Evolutionary conservation across 2,113 vertebrate genomes (phyloP), one percentile per base, ranked within the genome.

Genomic region (Ceyx margarethae): DNA sequence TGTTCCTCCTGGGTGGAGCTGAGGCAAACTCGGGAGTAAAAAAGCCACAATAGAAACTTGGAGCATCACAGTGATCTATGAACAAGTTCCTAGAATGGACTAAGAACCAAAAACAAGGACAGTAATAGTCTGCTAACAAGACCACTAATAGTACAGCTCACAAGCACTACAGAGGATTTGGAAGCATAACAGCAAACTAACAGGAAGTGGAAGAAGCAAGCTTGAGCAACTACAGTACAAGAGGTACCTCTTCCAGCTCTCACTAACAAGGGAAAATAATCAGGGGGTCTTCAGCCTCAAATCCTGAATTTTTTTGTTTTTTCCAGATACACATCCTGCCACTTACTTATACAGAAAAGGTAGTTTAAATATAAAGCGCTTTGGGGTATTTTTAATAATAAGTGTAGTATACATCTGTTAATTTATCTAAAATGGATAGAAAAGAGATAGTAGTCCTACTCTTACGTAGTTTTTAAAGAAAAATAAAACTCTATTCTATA

Each of bases 181-280:
- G 35, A 28, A 81, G 13, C 0, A 0, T n/a, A 77, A 35, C 0
- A 65, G 67, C 21, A 48, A 74, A 68, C 42, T 33, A 45, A 43
- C 2, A 64, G 20, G 28, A 81, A 81, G 46, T 20, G 37, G 50
- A 79, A 74, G 11, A 81, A 76, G 35, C 0, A 4, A 66, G 33
- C 53, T 15, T 22, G 23, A 77, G 20, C n/a, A 89, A 48, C 64
- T 72, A 45, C 37, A 73, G 40, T 19, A 48, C n/a, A 65, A 48
- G 75, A 69, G 22, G 25, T 19, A 51, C 19, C 14, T 79, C 57
- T 28, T 58, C 42, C 33, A 79, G 42, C 25, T 57, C 29, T 19
- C 43, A 56, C 14, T 1, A 40, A 28, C 40, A 90, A 54, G 42
- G 37, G 13, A 71, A 60, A 76, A 33, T 11, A 10, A 54, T 82